Base-by-base conservation (phyloP, 53 echinoderm and acorn worm species). In the Zoroaster sp. region DNA sequence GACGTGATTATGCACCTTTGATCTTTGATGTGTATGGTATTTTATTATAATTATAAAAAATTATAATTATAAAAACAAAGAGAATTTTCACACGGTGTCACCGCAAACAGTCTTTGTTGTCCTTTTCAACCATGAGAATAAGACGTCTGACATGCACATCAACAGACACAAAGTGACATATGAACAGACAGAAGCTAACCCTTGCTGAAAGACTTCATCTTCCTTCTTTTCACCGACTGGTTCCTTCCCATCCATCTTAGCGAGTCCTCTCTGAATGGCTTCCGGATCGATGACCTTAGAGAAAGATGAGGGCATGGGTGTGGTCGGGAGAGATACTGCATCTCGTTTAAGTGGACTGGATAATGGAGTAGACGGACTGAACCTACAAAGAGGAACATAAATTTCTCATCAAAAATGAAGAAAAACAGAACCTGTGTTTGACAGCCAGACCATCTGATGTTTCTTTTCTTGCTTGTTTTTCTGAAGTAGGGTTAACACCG, bases 191-290 rank as follows among this genome's bases (percentile, higher is more conserved):
- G 5, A 28, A 11, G 37, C 91, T 41, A 73, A 94, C 94, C 94
- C 94, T 47, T 94, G 45, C 23, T 87, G 89, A 37, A 72, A 94
- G 43, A 92, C 77, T 28, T 94, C 94, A 32, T 91, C 91, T 17
- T 93, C 94, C 52, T 81, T 66, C 35, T 89, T 89, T 17, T 52
- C 37, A 37, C 15, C 31, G 63, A 40, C 51, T 31, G 23, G 15
- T 0, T 66, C 74, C 35, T 49, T 66, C 8, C 4, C 40, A 7
- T 90, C 71, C 42, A 28, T 73, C 73, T 87, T 77, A 4, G 71
- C 30, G 11, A 85, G 71, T 0, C 41, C 76, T 40, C 55, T 74
- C 59, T 59, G 59, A 40, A 43, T 28, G 0, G 71, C 49, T 21
- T 71, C 85, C 4, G 49, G 36, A 70, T 85, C 85, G 3, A 49